Conservation (phyloP, 2,113 vertebrate genomes). For the Leucoraja erinaceus region DNA sequence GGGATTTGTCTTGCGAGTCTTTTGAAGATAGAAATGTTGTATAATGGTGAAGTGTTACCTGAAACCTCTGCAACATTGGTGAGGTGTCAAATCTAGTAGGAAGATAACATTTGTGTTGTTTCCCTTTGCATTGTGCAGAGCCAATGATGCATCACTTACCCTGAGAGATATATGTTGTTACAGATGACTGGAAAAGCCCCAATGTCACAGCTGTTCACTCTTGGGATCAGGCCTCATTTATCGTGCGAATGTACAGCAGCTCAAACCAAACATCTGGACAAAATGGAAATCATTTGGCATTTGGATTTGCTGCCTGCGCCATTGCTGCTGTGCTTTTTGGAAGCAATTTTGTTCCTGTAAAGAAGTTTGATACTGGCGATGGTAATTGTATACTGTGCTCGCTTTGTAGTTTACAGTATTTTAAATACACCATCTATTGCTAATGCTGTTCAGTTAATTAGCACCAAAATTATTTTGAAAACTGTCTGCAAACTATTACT, state of each 20-base stretch:
- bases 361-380: slow-evolving; percentile 75
- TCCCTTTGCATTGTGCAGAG: background rate
- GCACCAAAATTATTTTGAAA: background rate
- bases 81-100: background rate
- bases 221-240: background rate
- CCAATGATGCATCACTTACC: background rate
- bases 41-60: background rate
- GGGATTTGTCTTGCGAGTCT: background rate
- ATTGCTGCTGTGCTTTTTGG: slow-evolving; percentile 69
- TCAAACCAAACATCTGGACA: slow-evolving; percentile 25
- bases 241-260: background rate
- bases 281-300: slow-evolving; percentile 53
- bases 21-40: background rate
- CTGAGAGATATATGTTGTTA: background rate
- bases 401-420: background rate
- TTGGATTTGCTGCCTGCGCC: slow-evolving; percentile 63
- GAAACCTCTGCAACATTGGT: background rate
- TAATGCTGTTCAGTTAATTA: background rate
- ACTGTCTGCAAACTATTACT: background rate
- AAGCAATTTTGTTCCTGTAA: slow-evolving; percentile 79
- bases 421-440: background rate
- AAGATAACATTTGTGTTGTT: background rate
- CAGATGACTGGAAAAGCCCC: slow-evolving; percentile 1
- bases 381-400: slow-evolving; percentile 53
- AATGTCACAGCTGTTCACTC: background rate